A percentile compares a stretch with the other conserved stretches of the same genome.
Evolutionary conservation across 2,888 invertebrate genomes (phyloP).

Genomic region (Abscondita cerata): DNA sequence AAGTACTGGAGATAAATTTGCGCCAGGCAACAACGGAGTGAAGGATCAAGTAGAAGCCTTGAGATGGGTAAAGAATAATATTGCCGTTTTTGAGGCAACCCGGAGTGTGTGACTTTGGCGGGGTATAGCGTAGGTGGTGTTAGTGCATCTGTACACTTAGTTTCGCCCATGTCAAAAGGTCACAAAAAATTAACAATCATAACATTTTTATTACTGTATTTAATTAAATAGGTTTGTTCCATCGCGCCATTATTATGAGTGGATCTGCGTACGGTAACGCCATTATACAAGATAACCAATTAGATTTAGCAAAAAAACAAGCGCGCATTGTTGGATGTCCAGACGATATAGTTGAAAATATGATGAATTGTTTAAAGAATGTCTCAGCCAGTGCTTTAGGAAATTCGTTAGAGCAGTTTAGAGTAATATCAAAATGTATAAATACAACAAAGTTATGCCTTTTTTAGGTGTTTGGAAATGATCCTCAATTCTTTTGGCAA

Average conservation of each 20-base stretch:
- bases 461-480: conserved; percentile 14
- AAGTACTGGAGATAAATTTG: conserved; percentile 63
- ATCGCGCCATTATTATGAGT: conserved; percentile 69
- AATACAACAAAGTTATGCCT: too few species aligned
- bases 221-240: conserved; percentile 63
- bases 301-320: conserved; percentile 63
- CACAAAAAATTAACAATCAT: not conserved
- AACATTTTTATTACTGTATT: too few species aligned
- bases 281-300: conserved; percentile 60
- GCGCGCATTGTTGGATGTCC: conserved; percentile 67
- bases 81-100: conserved; percentile 69
- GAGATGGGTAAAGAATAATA: conserved; percentile 66
- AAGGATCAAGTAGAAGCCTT: conserved; percentile 70
- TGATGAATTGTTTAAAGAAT: conserved; percentile 64
- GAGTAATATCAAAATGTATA: too few species aligned
- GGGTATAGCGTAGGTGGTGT: conserved; percentile 60
- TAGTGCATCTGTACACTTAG: conserved; percentile 60
- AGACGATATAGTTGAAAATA: conserved; percentile 56
- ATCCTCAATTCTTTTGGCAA: conserved; percentile 58
- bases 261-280: conserved; percentile 62
- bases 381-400: conserved; percentile 58
- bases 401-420: conserved; percentile 55
- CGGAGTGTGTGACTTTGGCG: conserved; percentile 63
- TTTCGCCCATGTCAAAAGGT: conserved; percentile 68
- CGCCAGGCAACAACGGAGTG: conserved; percentile 68